These are phyloP conservation scores for Harpagus bidentatus DNA, from an alignment of 2,113 vertebrate genomes.

Conservation along the genomic window DNA sequence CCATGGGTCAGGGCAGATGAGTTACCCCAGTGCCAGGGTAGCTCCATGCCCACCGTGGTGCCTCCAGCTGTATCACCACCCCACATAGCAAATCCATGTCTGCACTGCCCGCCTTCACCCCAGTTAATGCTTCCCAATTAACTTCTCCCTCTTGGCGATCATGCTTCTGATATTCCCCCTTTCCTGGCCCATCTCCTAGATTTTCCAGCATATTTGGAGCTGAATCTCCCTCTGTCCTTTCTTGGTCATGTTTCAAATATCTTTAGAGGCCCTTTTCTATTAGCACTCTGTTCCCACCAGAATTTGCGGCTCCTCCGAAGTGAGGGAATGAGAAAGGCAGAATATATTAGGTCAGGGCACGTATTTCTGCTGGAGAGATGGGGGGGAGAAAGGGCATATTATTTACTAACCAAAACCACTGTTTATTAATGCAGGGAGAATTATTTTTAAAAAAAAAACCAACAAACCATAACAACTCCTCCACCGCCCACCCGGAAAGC, in stretches of 20 bases:
- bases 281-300: conserved; percentile 38
- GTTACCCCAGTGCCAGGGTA: not conserved
- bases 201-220: conserved; percentile 26
- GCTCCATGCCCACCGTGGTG: rapidly evolving
- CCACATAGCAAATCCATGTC: not conserved
- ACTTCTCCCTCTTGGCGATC: not conserved
- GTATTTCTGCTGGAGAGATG: not conserved
- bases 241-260: conserved; percentile 43
- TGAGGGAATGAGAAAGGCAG: conserved; percentile 27
- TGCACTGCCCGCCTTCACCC: not conserved
- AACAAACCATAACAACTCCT: not conserved
- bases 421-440: not conserved
- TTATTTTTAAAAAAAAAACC: not conserved
- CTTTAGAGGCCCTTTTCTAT: conserved; percentile 44
- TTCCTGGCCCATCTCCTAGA: conserved; percentile 34
- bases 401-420: not conserved
- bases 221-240: conserved; percentile 38
- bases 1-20: rapidly evolving
- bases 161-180: not conserved
- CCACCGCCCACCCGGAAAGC: not conserved
- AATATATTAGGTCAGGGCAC: not conserved
- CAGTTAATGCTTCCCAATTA: conserved; percentile 24
- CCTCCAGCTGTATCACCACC: too few species aligned
- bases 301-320: conserved; percentile 23
- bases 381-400: not conserved